Conservation (phyloP, 2,797 vertebrate genomes). For the Eulemur mongoz region DNA sequence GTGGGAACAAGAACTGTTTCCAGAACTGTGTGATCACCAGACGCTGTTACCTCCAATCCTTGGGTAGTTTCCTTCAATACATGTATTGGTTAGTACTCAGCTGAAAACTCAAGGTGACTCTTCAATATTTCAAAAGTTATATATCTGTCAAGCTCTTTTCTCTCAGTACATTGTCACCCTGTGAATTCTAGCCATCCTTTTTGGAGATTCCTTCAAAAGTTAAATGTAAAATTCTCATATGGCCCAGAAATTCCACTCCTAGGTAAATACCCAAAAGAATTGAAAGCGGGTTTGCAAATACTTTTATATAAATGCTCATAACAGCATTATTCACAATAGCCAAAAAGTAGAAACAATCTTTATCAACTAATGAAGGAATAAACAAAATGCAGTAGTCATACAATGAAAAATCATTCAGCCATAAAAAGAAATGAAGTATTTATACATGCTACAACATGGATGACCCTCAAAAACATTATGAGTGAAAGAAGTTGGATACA, state of each 20-base stretch:
- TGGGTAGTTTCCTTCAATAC: neutral
- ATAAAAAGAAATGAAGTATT: neutral
- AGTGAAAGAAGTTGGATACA: neutral
- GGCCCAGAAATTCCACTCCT: neutral
- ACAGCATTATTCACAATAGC: neutral
- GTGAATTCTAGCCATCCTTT: neutral
- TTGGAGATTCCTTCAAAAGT: neutral
- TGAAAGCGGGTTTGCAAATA: neutral
- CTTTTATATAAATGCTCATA: neutral
- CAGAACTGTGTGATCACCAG: neutral
- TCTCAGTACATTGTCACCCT: neutral
- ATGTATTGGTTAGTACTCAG: neutral
- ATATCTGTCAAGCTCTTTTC: neutral
- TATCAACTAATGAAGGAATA: neutral
- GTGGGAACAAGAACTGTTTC: neutral
- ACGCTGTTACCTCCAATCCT: neutral
- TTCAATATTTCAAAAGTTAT: neutral
- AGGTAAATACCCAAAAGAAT: neutral
- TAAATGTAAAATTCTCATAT: constrained; percentile 25
- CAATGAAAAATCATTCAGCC: neutral
- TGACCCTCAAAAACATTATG: constrained; percentile 26
- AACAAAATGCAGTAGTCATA: neutral
- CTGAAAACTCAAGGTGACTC: neutral
- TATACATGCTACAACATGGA: neutral
- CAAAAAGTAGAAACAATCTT: neutral